Conservation (phyloP, 2,113 vertebrate species). For the Neofelis nebulosa region DNA sequence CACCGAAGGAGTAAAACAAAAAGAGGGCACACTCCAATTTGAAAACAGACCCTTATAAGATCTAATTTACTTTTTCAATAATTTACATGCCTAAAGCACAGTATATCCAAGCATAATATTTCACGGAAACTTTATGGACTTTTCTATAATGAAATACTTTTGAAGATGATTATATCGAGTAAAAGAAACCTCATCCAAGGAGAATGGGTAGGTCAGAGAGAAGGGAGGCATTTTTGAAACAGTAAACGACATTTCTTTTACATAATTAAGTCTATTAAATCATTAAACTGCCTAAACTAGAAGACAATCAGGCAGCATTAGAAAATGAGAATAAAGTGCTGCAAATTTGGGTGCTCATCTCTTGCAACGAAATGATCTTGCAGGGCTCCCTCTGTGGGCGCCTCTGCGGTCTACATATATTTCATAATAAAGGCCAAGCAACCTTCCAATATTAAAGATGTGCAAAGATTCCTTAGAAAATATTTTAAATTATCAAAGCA, state of each 20-base stretch:
- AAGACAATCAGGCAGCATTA: neutral
- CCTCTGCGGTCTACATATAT: neutral
- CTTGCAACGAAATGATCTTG: neutral
- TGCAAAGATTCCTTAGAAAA: conserved; percentile 30
- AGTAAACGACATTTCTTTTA: neutral
- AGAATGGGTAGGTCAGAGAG: neutral
- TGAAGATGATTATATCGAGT: neutral
- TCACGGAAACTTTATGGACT: neutral
- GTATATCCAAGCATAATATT: neutral
- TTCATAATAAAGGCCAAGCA: neutral
- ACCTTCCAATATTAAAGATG: neutral
- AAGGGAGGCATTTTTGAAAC: neutral
- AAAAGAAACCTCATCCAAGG: neutral
- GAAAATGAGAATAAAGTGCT: neutral
- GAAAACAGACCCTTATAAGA: neutral
- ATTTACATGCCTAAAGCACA: neutral
- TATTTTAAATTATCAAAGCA: conserved; percentile 39
- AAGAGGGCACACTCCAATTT: neutral
- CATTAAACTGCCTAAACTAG: neutral
- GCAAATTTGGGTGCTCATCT: conserved; percentile 5
- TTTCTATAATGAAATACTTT: neutral
- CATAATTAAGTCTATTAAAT: neutral
- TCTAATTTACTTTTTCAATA: neutral
- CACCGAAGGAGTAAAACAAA: neutral
- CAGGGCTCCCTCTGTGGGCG: neutral